Conservation (phyloP, 2,797 vertebrate genomes). For the Microhierax caerulescens region DNA sequence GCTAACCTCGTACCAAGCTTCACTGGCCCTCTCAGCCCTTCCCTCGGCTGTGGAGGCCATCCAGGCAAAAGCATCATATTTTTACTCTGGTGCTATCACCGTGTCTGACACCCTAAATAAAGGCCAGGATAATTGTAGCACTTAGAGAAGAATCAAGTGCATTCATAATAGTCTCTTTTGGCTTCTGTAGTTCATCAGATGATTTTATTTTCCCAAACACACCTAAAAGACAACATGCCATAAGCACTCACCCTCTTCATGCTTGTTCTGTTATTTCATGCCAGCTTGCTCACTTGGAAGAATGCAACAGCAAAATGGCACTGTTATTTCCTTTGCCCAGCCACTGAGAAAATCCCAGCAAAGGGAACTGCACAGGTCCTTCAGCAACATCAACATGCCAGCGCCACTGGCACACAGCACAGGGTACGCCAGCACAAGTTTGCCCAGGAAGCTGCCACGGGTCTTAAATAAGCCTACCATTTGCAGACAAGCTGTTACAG, state of each 20-base stretch:
- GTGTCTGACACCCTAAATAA: rapidly evolving
- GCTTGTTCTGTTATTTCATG: rapidly evolving
- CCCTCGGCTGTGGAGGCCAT: not conserved
- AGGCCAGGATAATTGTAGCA: not conserved
- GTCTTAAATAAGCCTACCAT: not conserved
- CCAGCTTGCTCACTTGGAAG: not conserved
- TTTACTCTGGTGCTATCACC: not conserved
- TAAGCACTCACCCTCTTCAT: rapidly evolving
- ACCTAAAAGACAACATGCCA: not conserved
- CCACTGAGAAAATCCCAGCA: rapidly evolving
- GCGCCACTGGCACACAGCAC: rapidly evolving
- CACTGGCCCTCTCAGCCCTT: not conserved
- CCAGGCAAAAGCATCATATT: not conserved
- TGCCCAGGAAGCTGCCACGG: not conserved
- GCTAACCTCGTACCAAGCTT: not conserved
- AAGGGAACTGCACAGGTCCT: not conserved
- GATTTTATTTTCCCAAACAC: not conserved
- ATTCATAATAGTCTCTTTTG: not conserved
- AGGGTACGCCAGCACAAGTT: not conserved
- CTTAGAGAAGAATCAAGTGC: not conserved
- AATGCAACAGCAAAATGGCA: not conserved
- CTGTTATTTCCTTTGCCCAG: rapidly evolving
- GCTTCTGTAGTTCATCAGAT: not conserved
- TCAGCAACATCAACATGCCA: rapidly evolving
- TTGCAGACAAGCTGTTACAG: not conserved